These are phyloP conservation scores for Hyles lineata DNA, from an alignment of 2,888 invertebrate genomes.

Conservation along the genomic window DNA sequence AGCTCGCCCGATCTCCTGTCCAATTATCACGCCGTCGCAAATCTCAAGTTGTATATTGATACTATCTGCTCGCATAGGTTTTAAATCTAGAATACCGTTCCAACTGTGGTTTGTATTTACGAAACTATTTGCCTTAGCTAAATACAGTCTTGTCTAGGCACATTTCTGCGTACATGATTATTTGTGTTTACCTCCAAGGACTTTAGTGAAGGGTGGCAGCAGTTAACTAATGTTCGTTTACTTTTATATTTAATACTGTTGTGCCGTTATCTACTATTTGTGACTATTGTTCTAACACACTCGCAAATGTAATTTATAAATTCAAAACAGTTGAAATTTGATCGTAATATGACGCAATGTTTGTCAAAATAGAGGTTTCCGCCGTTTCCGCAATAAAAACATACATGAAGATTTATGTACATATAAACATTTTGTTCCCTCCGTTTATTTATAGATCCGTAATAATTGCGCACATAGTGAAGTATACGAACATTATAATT, in stretches of 20 bases:
- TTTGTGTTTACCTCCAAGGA: constrained; percentile 16
- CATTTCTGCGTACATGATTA: constrained; percentile 17
- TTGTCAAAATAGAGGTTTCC: background rate
- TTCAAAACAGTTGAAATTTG: constrained; percentile 2
- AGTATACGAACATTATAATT: too few relatives aligned
- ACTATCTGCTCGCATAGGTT: background rate
- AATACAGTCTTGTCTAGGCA: constrained; percentile 11
- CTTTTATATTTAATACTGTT: constrained; percentile 10
- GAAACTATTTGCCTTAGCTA: constrained; percentile 16
- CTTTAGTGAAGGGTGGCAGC: constrained; percentile 21
- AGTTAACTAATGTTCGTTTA: constrained; percentile 6
- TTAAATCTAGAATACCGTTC: background rate
- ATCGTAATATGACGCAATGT: background rate
- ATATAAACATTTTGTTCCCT: background rate
- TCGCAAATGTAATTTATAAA: background rate
- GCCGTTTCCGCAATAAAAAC: background rate
- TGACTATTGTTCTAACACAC: background rate
- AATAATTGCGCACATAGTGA: too few relatives aligned
- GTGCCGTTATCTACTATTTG: background rate
- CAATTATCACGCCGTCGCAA: background rate
- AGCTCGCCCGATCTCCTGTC: background rate
- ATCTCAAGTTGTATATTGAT: background rate
- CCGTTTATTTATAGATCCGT: too few relatives aligned
- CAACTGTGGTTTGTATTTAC: constrained; percentile 15
- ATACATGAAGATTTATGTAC: background rate